Evolutionary conservation across 2,888 invertebrate species (phyloP), one percentile per base, ranked within the genome.

Genomic region (Eristalinus sepulchralis): DNA sequence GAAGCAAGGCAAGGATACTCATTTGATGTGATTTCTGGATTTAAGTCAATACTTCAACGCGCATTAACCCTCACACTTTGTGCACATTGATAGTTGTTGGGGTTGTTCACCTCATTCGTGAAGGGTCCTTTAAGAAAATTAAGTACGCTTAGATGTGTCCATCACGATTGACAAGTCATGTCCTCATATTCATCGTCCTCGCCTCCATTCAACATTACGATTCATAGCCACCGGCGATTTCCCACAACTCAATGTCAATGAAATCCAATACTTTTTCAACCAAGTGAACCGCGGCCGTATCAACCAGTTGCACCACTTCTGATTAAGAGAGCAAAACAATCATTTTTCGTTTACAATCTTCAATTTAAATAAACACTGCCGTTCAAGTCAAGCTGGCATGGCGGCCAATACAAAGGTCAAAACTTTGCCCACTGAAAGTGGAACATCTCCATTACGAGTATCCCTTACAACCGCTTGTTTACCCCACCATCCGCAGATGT

Each of bases 251-350:
- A 72, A 33, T n/a, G 34, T 34, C n/a, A 11, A 9, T 57, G 80
- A 72, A 80, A 80, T 80, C 67, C 24, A 80, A 80, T 80, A 73
- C 80, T 34, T 72, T 71, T 5, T 31, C 67, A 60, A 47, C 60
- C 34, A 47, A 66, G 31, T 20, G 20, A 57, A 57, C 59, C 62
- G 77, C 62, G 27, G 36, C 39, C 57, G 13, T 4, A 72, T 27
- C 64, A 34, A 20, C 22, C 57, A 57, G 31, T 66, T 47, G 60
- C 34, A 59, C 59, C 72, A 66, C 66, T 34, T 66, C 47, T 79
- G 72, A 71, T 59, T 60, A 59, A 31, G 66, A 13, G 31, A 53
- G 63, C 8, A 13, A 55, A 59, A 36, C 22, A 67, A 57, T 62
- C 33, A 27, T 59, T 2, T 6, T 3, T 66, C 60, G 36, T 31